phyloP scores from a whole-genome alignment of 2,888 invertebrate species.

The Pollenia amentaria region DNA sequence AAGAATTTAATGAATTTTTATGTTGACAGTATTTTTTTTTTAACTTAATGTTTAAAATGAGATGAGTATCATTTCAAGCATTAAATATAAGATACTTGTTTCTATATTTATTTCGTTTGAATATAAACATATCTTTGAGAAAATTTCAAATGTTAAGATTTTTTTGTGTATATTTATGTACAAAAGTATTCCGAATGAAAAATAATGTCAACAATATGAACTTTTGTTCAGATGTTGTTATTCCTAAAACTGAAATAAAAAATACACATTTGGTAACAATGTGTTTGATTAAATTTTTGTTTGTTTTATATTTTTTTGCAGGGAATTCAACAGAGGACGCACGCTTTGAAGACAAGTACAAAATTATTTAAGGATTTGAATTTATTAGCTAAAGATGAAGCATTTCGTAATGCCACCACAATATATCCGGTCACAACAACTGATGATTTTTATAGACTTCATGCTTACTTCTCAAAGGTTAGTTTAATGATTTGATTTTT shows the following conservation, averaged over 20 bases:
- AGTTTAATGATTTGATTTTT: slow-evolving; percentile 74
- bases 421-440: slow-evolving; percentile 88
- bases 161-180: slow-evolving; percentile 4
- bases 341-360: slow-evolving; percentile 79
- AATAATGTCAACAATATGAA: slow-evolving; percentile 19
- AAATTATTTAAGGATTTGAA: slow-evolving; percentile 85
- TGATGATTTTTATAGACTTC: slow-evolving; percentile 89
- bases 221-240: slow-evolving; percentile 9
- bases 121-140: slow-evolving; percentile 42
- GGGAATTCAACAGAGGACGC: slow-evolving; percentile 81
- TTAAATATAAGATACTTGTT: background rate
- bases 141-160: slow-evolving; percentile 7
- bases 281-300: slow-evolving; percentile 51
- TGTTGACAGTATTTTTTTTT: slow-evolving; percentile 53
- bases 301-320: slow-evolving; percentile 72
- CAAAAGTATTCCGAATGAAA: slow-evolving; percentile 26
- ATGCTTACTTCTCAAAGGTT: slow-evolving; percentile 90
- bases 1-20: slow-evolving; percentile 64
- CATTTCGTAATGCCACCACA: slow-evolving; percentile 87
- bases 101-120: background rate
- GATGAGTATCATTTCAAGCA: background rate
- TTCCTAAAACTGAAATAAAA: background rate
- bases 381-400: slow-evolving; percentile 81
- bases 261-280: slow-evolving; percentile 69
- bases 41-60: background rate